Conservation (phyloP, 2,888 invertebrate genomes). For the Pilophorus perplexus region DNA sequence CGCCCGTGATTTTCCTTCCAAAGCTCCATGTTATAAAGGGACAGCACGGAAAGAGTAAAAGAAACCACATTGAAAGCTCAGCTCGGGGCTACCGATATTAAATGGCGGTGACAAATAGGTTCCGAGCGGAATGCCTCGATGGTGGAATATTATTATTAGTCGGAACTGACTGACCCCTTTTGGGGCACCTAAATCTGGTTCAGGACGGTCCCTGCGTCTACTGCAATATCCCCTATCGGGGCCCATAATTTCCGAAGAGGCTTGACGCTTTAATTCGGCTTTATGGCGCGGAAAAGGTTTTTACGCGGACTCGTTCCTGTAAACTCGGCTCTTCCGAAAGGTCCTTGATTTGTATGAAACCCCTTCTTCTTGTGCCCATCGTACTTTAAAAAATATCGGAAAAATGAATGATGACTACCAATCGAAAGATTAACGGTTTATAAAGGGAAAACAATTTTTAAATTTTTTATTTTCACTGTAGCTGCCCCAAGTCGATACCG, state of each 20-base stretch:
- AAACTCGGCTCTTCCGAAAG: conserved; percentile 1
- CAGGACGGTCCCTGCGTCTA: background rate
- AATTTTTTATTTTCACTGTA: too few relatives aligned
- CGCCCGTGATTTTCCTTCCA: too few relatives aligned
- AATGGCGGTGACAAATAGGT: conserved; percentile 1
- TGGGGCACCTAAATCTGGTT: background rate
- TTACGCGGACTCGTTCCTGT: background rate
- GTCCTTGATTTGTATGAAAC: conserved; percentile 3
- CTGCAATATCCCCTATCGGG: conserved; percentile 20
- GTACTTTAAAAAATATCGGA: too few relatives aligned
- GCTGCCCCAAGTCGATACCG: too few relatives aligned
- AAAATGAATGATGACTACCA: too few relatives aligned
- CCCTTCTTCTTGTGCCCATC: background rate
- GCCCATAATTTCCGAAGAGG: background rate
- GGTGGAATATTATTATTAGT: conserved; percentile 7
- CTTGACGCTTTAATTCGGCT: conserved; percentile 30
- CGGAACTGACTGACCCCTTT: conserved; percentile 6
- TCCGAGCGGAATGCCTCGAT: background rate
- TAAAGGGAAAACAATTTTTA: too few relatives aligned
- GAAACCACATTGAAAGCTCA: background rate
- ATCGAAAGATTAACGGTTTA: too few relatives aligned
- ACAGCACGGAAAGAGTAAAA: too few relatives aligned
- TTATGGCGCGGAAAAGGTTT: conserved; percentile 23
- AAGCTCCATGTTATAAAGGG: too few relatives aligned
- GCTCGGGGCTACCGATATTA: conserved; percentile 4